phyloP scores from a whole-genome alignment of 2,888 invertebrate genomes.

The Apoda limacodes region DNA sequence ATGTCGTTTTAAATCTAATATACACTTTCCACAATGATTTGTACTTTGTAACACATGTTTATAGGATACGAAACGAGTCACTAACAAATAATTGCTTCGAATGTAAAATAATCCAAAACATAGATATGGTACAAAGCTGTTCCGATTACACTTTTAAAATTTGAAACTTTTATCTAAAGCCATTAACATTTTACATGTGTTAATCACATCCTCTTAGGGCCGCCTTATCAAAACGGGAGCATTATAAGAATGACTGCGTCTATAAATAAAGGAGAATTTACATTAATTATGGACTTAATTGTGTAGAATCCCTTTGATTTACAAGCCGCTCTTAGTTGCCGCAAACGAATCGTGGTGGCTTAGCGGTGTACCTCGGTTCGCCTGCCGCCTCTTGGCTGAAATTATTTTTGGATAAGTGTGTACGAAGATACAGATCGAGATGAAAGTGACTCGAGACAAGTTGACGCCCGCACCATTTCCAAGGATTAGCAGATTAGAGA shows the following conservation, averaged over 20 bases:
- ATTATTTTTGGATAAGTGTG: constrained; percentile 58
- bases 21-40: too few relatives aligned
- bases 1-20: too few relatives aligned
- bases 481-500: constrained; percentile 51
- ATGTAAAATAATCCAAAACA: too few relatives aligned
- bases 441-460: constrained; percentile 60
- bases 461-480: constrained; percentile 47
- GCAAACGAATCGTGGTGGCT: constrained; percentile 66
- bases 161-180: constrained; percentile 43
- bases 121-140: too few relatives aligned
- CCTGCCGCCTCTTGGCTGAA: constrained; percentile 45
- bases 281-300: constrained; percentile 69
- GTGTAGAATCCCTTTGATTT: constrained; percentile 69
- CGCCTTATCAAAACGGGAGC: constrained; percentile 57
- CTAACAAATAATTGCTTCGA: too few relatives aligned
- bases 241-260: constrained; percentile 62
- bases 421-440: constrained; percentile 40
- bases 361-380: constrained; percentile 53
- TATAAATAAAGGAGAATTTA: constrained; percentile 65
- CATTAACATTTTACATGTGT: constrained; percentile 58
- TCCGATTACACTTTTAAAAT: too few relatives aligned
- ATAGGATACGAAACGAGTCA: too few relatives aligned
- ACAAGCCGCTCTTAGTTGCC: constrained; percentile 64
- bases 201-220: constrained; percentile 48
- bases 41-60: too few relatives aligned